Evolutionary conservation across 2,888 invertebrate species (phyloP), one percentile per base, ranked within the genome.

Genomic region (Amiota mariae): DNA sequence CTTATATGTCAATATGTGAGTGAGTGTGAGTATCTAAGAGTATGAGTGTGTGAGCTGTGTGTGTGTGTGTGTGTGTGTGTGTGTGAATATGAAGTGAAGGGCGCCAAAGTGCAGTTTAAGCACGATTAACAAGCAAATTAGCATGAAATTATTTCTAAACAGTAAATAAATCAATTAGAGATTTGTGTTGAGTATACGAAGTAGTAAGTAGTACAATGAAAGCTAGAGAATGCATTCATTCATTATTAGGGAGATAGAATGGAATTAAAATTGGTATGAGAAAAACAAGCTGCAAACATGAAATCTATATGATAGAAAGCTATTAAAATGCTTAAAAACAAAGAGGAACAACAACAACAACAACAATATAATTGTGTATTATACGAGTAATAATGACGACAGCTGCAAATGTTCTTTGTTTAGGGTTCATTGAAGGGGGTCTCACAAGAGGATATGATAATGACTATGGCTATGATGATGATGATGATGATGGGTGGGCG

Each of bases 51-150:
- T n/a, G n/a, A n/a, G n/a, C n/a, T 20, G 11, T 12, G 0, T 47
- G 47, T n/a, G 18, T 47, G 46, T n/a, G 63, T 36, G 13, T 63
- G 47, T 15, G 20, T 20, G 12, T n/a, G 64, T 8, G 51, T 18
- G 15, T 51, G 8, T 51, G 4, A 47, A 48, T 11, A 61, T 18
- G 11, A 56, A 24, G 68, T 20, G n/a, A 51, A 10, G 51, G 54
- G 68, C 77, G 57, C 11, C 54, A 47, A 47, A 51, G 59, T 73
- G 72, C 51, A 72, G 71, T 74, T 63, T 78, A 72, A 73, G 80
- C 81, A 76, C 79, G 85, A 83, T 83, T 83, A 83, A 83, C 83
- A 83, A 78, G 78, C 86, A 85, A 83, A 83, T 83, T 83, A 83
- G 85, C 83, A 84, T 83, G 76, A 82, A 83, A 83, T 83, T 84